Evolutionary conservation across 2,888 invertebrate genomes (phyloP).

Genomic region (Tinea semifulvella): DNA sequence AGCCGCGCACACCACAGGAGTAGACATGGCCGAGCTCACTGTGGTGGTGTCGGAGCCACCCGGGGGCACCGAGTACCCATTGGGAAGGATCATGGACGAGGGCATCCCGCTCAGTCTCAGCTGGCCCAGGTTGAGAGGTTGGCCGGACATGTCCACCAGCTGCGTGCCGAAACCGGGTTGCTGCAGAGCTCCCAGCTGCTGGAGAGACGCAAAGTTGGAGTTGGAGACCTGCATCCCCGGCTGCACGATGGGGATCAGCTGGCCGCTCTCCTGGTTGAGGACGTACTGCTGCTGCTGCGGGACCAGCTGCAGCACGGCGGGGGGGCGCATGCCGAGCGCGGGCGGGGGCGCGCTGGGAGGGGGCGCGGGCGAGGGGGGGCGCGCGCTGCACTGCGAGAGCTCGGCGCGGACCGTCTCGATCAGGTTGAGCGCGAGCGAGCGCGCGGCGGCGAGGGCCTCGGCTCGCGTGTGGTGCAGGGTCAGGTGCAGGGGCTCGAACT

Average conservation of each 20-base stretch:
- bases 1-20: conserved; percentile 58
- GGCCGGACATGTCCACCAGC: conserved; percentile 50
- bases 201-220: conserved; percentile 50
- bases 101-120: conserved; percentile 51
- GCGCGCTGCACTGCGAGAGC: conserved; percentile 57
- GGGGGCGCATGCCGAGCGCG: conserved; percentile 47
- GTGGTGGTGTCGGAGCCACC: conserved; percentile 51
- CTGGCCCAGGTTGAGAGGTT: conserved; percentile 56
- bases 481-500: conserved; percentile 78
- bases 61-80: conserved; percentile 50
- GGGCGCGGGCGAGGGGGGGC: conserved; percentile 50
- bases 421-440: conserved; percentile 77
- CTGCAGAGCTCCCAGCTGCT: conserved; percentile 40
- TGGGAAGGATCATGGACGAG: conserved; percentile 55
- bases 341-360: conserved; percentile 54
- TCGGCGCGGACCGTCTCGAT: conserved; percentile 79
- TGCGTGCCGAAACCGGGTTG: conserved; percentile 51
- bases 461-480: conserved; percentile 77
- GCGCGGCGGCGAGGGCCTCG: conserved; percentile 74
- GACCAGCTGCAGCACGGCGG: conserved; percentile 49
- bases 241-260: conserved; percentile 58
- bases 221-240: conserved; percentile 55
- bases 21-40: conserved; percentile 49
- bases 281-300: conserved; percentile 55
- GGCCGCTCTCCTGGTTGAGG: conserved; percentile 55